Base-by-base conservation (phyloP, 2,113 vertebrate species). In the Laterallus jamaicensis region DNA sequence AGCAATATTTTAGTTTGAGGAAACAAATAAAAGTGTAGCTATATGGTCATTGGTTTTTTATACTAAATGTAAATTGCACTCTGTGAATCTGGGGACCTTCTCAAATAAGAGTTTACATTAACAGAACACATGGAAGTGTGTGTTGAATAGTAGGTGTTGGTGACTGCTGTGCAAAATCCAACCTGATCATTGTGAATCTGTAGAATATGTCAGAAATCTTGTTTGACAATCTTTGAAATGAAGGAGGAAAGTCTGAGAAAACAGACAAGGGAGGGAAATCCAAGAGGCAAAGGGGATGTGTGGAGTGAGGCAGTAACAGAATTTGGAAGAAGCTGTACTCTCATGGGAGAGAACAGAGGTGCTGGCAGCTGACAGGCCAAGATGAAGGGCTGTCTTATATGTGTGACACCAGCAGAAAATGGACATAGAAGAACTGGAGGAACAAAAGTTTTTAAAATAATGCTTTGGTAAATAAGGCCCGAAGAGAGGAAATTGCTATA, bases 151-250 rank as follows among this genome's bases (percentile, higher is more conserved):
- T 32, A 37, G 44, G 37, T 77, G 76, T 22, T 81, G 28, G 56
- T 86, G 58, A 32, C 17, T 59, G 52, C 63, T 88, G 24, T 32
- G 58, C 26, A 79, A 95, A 95, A 88, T 60, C 20, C 29, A 67
- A 16, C 62, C 84, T 0, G 0, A 21, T 94, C 44, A 32, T 35
- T 93, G 52, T 10, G 73, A 59, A 70, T 86, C 79, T 90, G 62
- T 60, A 37, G 49, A 76, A n/a, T 79, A 31, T 64, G 29, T 83
- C 80, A 95, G n/a, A 94, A 95, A 94, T 86, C 64, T 93, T 94
- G 40, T 90, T 49, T 92, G 50, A 56, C 17, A 52, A 17, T 16
- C 69, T 58, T 69, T 92, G 80, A 95, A 94, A 90, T 25, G 52
- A 80, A 92, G 37, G n/a, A 81, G 40, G 15, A 63, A 66, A 78